Evolutionary conservation across 1,140 invertebrate genomes (phyloP).

Genomic region (Subanguina moxae): DNA sequence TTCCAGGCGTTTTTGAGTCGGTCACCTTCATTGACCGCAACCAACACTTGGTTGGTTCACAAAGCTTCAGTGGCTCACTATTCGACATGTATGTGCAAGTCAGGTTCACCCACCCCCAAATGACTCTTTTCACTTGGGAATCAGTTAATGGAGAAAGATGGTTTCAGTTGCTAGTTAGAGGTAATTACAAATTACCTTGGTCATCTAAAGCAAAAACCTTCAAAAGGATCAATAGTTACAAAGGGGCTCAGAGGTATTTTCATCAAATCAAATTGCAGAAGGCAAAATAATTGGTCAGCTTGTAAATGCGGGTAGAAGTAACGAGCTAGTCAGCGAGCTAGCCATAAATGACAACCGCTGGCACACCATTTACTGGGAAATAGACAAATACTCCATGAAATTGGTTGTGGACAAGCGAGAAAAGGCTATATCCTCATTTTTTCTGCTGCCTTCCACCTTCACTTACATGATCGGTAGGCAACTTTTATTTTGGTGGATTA

Average conservation of each 20-base stretch:
- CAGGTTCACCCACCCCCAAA: constrained; percentile 46
- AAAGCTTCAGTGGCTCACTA: constrained; percentile 42
- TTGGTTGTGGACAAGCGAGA: constrained; percentile 44
- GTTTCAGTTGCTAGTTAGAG: constrained; percentile 56
- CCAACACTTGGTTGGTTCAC: constrained; percentile 46
- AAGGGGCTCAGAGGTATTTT: too few relatives aligned
- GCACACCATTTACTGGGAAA: constrained; percentile 56
- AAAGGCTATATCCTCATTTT: constrained; percentile 30
- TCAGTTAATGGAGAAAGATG: constrained; percentile 54
- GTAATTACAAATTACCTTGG: constrained; percentile 7
- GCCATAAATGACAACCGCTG: constrained; percentile 46
- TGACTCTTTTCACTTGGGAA: constrained; percentile 57
- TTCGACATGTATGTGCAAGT: constrained; percentile 56
- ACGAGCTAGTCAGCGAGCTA: constrained; percentile 41
- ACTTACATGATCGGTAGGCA: constrained; percentile 44
- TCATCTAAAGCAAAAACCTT: too few relatives aligned
- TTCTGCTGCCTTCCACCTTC: constrained; percentile 46
- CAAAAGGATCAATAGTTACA: too few relatives aligned
- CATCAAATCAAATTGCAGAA: too few relatives aligned
- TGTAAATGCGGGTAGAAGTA: constrained; percentile 43
- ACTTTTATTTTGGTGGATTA: background rate
- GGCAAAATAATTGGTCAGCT: constrained; percentile 49
- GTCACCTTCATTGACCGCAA: constrained; percentile 58
- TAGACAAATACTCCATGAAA: constrained; percentile 39
- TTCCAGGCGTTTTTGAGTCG: constrained; percentile 51